Base-by-base conservation (phyloP, 2,797 vertebrate species). In the Menidia menidia region DNA sequence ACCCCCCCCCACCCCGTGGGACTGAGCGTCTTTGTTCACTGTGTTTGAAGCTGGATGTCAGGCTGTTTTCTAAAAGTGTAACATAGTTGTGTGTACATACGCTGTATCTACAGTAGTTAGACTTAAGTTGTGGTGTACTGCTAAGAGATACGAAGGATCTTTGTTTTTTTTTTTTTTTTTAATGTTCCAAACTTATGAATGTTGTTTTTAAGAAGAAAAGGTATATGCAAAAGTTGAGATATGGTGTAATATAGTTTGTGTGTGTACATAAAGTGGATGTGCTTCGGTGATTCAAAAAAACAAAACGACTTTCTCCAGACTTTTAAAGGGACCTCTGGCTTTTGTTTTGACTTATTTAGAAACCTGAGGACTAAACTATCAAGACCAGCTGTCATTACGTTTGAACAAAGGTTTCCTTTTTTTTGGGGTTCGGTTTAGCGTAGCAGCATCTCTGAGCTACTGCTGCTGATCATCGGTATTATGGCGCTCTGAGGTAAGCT, bases 101-200 rank as follows among this genome's bases (percentile, higher is more conserved):
- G 84, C 47, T 80, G 78, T 82, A 81, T 66, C 74, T 84, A 74
- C 81, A 89, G 82, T 81, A 73, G 72, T 80, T 76, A 32, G n/a
- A 55, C 59, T 81, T 56, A 25, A 69, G 77, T 89, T 84, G 67
- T 87, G 85, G 80, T 87, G 73, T 62, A 71, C 59, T 68, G 67
- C 80, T 77, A 82, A 74, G 64, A 47, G 67, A 81, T 70, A 58
- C 51, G 64, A 74, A 60, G 68, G 73, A 81, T 52, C 11, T n/a
- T n/a, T n/a, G n/a, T n/a, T n/a, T n/a, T 79, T 58, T 88, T 77
- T 89, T 82, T 92, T 89, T 91, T 92, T 92, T 93, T 86, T 84
- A 88, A 82, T 85, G 87, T 89, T 90, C 61, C 43, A 81, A 81
- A 81, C 75, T 76, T 84, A 81, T 88, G 81, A 85, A 80, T 85